Evolutionary conservation across 2,888 invertebrate genomes (phyloP), one percentile per base, ranked within the genome.

Genomic region (Heliconius ethilla): DNA sequence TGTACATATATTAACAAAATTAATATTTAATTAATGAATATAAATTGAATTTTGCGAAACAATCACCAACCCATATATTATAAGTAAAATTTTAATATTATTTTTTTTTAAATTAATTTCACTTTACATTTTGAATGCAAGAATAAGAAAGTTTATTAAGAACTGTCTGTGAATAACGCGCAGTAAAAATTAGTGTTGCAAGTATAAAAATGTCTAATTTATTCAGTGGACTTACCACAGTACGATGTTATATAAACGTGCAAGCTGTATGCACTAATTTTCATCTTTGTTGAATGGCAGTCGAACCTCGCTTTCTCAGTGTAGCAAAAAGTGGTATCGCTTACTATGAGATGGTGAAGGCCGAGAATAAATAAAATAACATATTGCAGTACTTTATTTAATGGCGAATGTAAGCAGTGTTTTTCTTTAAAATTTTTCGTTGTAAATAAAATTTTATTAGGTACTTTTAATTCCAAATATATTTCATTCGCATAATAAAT

Each of bases 301-400:
- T 51, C 45, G 80, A 80, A 77, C 78, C 78, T 80, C 77, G 81
- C 82, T 82, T 82, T 82, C 82, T 76, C 82, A 79, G 73, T 73
- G 51, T 75, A 27, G 67, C 75, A 83, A 84, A 84, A 84, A 84
- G 82, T 81, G 72, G 83, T 79, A 81, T 83, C 78, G 78, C 83
- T 82, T 78, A 78, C 79, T 83, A 81, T 81, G 82, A 33, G 77
- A 83, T 80, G 83, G 82, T 80, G 79, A 83, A 82, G 83, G 83
- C 78, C 80, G 77, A 75, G 29, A 81, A 81, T 83, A 79, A 82
- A 83, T 79, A 84, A 82, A 83, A 74, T 74, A 45, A 74, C 74
- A 45, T 40, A 74, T 81, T 77, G 79, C 70, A 77, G 70, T 78
- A 80, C 66, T 75, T 78, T 76, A 62, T 67, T 45, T 75, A 51